Conservation (phyloP, 2,888 invertebrate species). For the Pterostichus niger region DNA sequence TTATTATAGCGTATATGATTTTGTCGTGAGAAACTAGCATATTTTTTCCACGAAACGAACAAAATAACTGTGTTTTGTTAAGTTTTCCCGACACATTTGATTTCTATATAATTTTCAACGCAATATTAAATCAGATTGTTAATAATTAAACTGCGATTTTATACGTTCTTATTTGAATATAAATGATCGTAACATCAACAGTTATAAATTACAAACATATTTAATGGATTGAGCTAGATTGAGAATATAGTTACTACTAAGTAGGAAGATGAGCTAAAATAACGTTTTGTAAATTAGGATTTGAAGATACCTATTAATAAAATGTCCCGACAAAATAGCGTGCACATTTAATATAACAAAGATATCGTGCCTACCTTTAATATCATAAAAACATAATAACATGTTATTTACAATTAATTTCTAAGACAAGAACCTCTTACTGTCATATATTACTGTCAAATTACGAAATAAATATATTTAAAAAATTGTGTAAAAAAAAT, state of each 20-base stretch:
- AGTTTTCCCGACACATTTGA: conserved; percentile 22
- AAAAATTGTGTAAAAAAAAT: background rate
- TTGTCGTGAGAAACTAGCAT: conserved; percentile 39
- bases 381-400: conserved; percentile 31
- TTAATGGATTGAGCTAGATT: background rate
- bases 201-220: conserved; percentile 10
- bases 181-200: conserved; percentile 17
- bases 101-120: conserved; percentile 46
- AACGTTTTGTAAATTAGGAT: background rate
- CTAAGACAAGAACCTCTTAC: conserved; percentile 33
- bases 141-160: conserved; percentile 38
- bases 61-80: conserved; percentile 49
- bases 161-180: conserved; percentile 9
- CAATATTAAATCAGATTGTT: conserved; percentile 25
- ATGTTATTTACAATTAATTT: conserved; percentile 37
- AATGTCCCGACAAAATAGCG: conserved; percentile 32
- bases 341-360: conserved; percentile 34
- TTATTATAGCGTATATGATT: conserved; percentile 25
- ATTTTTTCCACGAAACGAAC: conserved; percentile 31
- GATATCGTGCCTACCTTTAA: conserved; percentile 33
- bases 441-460: background rate
- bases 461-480: conserved; percentile 15
- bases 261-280: background rate
- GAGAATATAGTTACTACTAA: background rate
- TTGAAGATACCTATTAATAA: background rate